A percentile compares a stretch with the other conserved stretches of the same genome.
Evolutionary conservation across 2,113 vertebrate genomes (phyloP).

Genomic region (Collichthys lucidus): DNA sequence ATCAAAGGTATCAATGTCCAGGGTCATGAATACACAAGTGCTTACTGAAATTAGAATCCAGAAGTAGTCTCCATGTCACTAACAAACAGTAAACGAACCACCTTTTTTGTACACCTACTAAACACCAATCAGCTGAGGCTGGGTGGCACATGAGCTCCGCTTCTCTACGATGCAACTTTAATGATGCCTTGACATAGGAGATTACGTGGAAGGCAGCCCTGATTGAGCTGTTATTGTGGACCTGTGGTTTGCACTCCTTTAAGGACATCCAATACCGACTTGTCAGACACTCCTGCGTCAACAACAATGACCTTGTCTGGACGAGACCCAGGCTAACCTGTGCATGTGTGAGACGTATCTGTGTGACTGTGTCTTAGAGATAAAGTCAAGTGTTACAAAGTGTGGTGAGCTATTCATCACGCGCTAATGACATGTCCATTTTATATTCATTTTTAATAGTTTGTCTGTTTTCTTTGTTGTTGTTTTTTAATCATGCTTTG

Average conservation of each 20-base stretch:
- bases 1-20: conserved; percentile 12
- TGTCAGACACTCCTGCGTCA: conserved; percentile 53
- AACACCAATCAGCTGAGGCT: conserved; percentile 10
- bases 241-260: conserved; percentile 46
- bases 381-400: neutral
- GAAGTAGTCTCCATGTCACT: conserved; percentile 21
- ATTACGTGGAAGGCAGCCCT: conserved; percentile 51
- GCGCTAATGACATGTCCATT: neutral
- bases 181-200: conserved; percentile 67
- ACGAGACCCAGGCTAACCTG: neutral
- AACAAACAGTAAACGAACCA: conserved; percentile 11
- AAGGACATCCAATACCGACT: conserved; percentile 69
- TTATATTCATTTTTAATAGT: neutral
- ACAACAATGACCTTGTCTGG: conserved; percentile 59
- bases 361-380: neutral
- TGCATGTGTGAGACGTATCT: neutral
- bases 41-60: conserved; percentile 9
- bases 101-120: neutral
- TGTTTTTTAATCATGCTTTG: neutral
- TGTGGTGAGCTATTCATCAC: neutral
- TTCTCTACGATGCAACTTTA: conserved; percentile 72
- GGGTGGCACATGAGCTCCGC: conserved; percentile 54
- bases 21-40: conserved; percentile 18
- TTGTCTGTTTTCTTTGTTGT: neutral
- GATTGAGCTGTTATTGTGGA: conserved; percentile 57